Percentiles rank a stretch among this genome's conserved stretches.
Conservation (phyloP, 37 sponge, comb jelly and placozoan species). For the Crambe crambe region DNA sequence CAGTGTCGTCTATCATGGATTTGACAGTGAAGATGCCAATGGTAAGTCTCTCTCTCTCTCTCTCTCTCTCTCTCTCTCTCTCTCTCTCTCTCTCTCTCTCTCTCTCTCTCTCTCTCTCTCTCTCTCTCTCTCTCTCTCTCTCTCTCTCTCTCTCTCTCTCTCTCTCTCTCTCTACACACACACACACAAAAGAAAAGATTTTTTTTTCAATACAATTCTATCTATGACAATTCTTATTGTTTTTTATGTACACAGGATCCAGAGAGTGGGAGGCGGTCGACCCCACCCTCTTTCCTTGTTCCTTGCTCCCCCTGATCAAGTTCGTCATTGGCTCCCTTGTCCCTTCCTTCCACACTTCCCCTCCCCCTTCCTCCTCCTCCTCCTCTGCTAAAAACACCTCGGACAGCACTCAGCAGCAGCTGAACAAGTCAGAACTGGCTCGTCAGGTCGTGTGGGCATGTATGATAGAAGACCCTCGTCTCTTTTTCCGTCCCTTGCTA, state of each 20-base stretch:
- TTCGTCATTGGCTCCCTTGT: conserved; percentile 42
- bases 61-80: conserved; percentile 30
- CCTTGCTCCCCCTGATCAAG: conserved; percentile 46
- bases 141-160: no score
- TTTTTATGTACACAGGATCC: no score
- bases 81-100: conserved; percentile 21
- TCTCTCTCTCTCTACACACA: no score
- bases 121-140: conserved; percentile 33
- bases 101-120: conserved; percentile 28
- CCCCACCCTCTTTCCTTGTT: conserved; percentile 46
- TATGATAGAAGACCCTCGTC: conserved; percentile 70
- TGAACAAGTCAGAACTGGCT: conserved; percentile 22
- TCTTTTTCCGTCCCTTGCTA: conserved; percentile 74
- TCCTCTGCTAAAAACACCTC: background rate
- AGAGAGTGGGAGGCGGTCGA: conserved; percentile 43
- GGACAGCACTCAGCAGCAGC: background rate
- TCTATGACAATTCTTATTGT: no score
- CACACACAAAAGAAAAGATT: no score
- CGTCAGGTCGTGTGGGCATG: conserved; percentile 52
- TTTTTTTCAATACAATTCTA: no score
- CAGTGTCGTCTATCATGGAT: conserved; percentile 8
- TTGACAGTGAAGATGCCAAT: conserved; percentile 16
- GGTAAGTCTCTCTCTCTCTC: conserved; percentile 16
- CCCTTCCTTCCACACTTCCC: background rate
- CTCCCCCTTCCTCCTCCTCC: background rate